Base-by-base conservation (phyloP, 1,140 invertebrate species). In the Drosophila lacertosa region DNA sequence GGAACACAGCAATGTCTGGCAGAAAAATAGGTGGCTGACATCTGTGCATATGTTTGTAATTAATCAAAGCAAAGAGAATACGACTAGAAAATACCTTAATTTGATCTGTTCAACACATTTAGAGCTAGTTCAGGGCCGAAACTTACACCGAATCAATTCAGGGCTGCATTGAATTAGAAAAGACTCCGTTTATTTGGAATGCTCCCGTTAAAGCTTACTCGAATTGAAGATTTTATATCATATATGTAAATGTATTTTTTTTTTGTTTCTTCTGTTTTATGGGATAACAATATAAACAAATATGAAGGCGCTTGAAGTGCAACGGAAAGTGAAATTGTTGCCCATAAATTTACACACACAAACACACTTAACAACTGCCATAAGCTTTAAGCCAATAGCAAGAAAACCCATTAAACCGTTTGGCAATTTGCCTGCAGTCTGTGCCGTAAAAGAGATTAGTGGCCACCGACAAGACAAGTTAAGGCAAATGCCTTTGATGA, bases 321-420 rank as follows among this genome's bases (percentile, higher is more conserved):
- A 83, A 59, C 54, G 47, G 67, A 86, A 86, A 86, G 81, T 88
- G 81, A 86, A 86, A 86, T 83, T 86, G 81, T 69, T 66, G 67
- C 63, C 63, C 64, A 68, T 74, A 79, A 73, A 76, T 68, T 40
- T 68, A 55, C 73, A 73, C 42, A 39, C 26, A 62, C 24, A 3
- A 45, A 20, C 16, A 2, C 5, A 33, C 47, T 42, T 35, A 48
- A 48, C 62, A 33, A 37, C 15, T 10, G 26, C 55, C 35, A 66
- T 20, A 57, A 39, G 22, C 16, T 45, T n/a, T 37, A 15, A 48
- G 33, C 20, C 26, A 40, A 77, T 60, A 37, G 62, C 66, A 67
- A 62, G 45, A 79, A 66, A 67, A 59, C 33, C 63, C 73, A 86
- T 77, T 74, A 84, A 86, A 77, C 67, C 62, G 62, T 40, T 55